Evolutionary conservation across 2,113 vertebrate genomes (phyloP).

Genomic region (Laterallus jamaicensis): DNA sequence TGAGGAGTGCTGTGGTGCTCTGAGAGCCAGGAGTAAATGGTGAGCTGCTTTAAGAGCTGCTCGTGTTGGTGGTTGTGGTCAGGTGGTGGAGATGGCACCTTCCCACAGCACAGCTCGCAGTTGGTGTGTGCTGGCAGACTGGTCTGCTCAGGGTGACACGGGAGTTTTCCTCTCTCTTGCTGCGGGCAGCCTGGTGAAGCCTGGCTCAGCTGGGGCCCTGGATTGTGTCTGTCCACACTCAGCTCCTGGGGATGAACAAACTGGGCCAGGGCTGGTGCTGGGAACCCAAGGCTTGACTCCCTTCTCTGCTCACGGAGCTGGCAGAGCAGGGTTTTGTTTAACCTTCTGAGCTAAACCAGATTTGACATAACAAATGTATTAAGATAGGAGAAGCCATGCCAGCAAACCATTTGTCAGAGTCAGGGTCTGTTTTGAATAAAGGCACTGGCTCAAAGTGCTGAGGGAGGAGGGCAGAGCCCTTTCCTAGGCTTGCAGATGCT

Average conservation of each 20-base stretch:
- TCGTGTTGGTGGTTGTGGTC: not conserved
- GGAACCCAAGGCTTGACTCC: not conserved
- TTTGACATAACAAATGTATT: not conserved
- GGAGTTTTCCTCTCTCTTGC: not conserved
- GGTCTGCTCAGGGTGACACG: not conserved
- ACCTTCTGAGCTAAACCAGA: constrained; percentile 4
- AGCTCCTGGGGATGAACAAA: not conserved
- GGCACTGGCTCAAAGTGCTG: not conserved
- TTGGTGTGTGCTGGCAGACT: fast-evolving
- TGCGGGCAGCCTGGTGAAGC: not conserved
- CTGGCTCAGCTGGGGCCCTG: not conserved
- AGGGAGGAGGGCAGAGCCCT: not conserved
- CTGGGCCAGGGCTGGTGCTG: not conserved
- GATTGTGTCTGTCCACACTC: not conserved
- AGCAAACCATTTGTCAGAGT: not conserved
- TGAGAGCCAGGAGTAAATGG: not conserved
- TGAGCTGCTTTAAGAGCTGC: not conserved
- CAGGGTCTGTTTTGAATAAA: not conserved
- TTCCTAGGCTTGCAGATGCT: not conserved
- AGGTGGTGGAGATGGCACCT: not conserved
- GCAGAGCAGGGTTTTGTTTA: not conserved
- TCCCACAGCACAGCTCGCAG: not conserved
- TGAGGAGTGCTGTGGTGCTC: not conserved
- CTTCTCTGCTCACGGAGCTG: not conserved
- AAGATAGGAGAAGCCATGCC: not conserved